Evolutionary conservation across 2,888 invertebrate genomes (phyloP), one percentile per base, ranked within the genome.

Genomic region (Cataglyphis cursor): DNA sequence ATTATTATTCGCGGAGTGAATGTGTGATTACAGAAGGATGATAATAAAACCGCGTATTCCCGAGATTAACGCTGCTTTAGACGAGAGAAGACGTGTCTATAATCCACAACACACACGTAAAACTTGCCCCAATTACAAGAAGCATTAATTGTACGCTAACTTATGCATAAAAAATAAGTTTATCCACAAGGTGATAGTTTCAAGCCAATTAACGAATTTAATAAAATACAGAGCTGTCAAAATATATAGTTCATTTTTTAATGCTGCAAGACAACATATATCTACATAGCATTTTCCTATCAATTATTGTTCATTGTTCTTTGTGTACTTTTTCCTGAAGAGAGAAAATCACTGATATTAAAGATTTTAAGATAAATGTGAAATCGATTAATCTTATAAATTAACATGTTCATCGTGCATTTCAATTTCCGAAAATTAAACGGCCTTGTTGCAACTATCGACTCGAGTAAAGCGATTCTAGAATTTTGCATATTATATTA

Each of bases 151-250:
- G 24, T 24, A 38, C 15, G 59, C 15, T 59, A 59, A 59, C 8
- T 74, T 64, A 48, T 64, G 64, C 64, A 66, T 38, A 66, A 62
- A 64, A 62, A 64, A 18, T 18, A 9, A 76, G 6, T 62, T 64
- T 35, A 31, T 48, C 41, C 62, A 28, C 28, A 28, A 41, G n/a
- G n/a, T 73, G 61, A 61, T 62, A 44, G 31, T 74, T 73, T 28
- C n/a, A 8, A 21, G 24, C 1, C 10, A 76, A 38, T 66, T 18
- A 68, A 8, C 6, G 48, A 68, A 31, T 35, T 66, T 38, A n/a
- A 62, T 38, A 15, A 62, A 65, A 12, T 51, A 31, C 31, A 61
- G n/a, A 28, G 15, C 24, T 41, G n/a, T 24, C 24, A 24, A 24
- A 24, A 41, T 24, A 41, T 24, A 6, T 21, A 35, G 65, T 10